Evolutionary conservation across 1,140 invertebrate species (phyloP).

Genomic region (Tribolium castaneum): DNA sequence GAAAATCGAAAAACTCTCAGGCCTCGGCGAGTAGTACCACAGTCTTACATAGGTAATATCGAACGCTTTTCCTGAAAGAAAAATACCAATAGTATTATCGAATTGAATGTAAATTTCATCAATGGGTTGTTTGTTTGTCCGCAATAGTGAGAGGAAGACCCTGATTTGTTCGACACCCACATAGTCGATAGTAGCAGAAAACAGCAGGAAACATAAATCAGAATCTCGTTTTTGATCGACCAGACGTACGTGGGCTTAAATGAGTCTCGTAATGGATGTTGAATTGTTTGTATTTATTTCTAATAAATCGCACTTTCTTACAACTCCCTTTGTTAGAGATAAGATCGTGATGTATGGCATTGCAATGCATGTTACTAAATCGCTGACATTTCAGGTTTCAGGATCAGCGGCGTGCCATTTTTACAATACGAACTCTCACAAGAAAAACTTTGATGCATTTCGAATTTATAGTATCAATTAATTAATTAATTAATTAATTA

Average conservation of each 20-base stretch:
- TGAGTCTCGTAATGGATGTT: conserved; percentile 10
- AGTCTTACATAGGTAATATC: conserved; percentile 97
- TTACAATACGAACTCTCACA: neutral
- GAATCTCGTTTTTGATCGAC: conserved; percentile 33
- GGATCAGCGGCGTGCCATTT: neutral
- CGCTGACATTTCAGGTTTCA: conserved; percentile 10
- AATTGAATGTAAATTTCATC: neutral
- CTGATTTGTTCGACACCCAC: conserved; percentile 34
- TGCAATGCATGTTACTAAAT: neutral
- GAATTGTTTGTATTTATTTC: conserved; percentile 30
- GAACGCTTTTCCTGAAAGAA: conserved; percentile 90
- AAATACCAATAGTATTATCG: neutral
- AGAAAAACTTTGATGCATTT: too few species aligned
- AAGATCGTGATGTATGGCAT: neutral
- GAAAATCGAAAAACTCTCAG: conserved; percentile 97
- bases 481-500: too few species aligned
- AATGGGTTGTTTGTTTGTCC: neutral
- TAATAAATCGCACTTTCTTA: conserved; percentile 17
- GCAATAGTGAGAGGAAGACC: conserved; percentile 29
- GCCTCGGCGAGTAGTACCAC: conserved; percentile 93
- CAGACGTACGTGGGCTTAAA: conserved; percentile 25
- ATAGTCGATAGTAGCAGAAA: conserved; percentile 35
- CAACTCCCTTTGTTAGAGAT: conserved; percentile 13
- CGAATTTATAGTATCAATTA: too few species aligned
- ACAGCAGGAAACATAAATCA: conserved; percentile 41